Base-by-base conservation (phyloP, 2,113 vertebrate genomes). In the Synchiropus splendidus region DNA sequence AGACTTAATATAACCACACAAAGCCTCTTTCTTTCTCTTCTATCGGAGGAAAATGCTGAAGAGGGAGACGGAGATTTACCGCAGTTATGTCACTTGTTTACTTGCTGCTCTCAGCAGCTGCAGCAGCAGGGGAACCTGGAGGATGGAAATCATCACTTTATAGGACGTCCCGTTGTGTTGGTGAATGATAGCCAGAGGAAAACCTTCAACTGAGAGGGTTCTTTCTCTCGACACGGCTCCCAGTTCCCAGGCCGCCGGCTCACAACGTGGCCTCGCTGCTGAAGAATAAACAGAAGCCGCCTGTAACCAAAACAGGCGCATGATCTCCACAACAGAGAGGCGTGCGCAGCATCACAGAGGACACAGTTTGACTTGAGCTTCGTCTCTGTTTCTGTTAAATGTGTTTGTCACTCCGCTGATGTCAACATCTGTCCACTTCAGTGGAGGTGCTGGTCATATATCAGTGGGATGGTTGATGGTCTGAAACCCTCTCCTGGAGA, bases 291-390 rank as follows among this genome's bases (percentile, higher is more conserved):
- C n/a, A 6, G 8, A 27, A n/a, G 12, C 12, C 12, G 54, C 34
- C 47, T 49, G 67, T 73, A 54, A 54, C 70, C 69, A 75, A 39
- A 75, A 71, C 70, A 78, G 56, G 9, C 6, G 9, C 43, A 50
- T 37, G 55, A 75, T 78, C 72, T 73, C 72, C 61, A 75, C 15
- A 73, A 58, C 72, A 73, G 55, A 64, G 55, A 31, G 37, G 44
- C 61, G 54, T 64, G 58, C 30, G 54, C 1, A 58, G 43, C 21
- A 32, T 71, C 53, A 54, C 5, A 3, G 51, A 42, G 62, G 53
- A 57, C 49, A 44, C 36, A 31, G 40, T 67, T 40, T 56, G 39
- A 54, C 56, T 57, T 45, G 34, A 48, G 32, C 45, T 58, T 33
- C 12, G 36, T 35, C 34, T 35, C 34, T 33, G 16, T 31, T 11